These are phyloP conservation scores for Chionis minor DNA, from an alignment of 2,113 vertebrate species.

Conservation along the genomic window DNA sequence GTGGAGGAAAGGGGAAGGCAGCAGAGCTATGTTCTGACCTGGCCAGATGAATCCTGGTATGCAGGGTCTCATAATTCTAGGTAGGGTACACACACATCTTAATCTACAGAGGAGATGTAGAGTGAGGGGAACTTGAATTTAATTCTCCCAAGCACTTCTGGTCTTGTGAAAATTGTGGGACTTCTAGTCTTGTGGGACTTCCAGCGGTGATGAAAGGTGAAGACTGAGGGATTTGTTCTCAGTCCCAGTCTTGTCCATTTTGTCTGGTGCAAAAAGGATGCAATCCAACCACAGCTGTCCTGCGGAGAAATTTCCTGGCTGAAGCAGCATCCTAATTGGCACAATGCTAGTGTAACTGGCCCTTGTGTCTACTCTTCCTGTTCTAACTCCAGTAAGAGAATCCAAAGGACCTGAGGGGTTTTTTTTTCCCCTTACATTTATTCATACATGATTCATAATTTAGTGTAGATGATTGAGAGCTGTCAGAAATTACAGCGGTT, in stretches of 20 bases:
- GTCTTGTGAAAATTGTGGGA: neutral
- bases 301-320: neutral
- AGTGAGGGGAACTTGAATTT: neutral
- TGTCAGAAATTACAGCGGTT: neutral
- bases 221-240: neutral
- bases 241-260: neutral
- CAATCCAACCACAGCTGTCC: neutral
- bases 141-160: neutral
- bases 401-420: fast-evolving
- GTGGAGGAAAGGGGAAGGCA: neutral
- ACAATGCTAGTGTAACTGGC: neutral
- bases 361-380: neutral
- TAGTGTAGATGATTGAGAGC: neutral
- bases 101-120: neutral
- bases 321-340: neutral
- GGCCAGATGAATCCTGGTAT: neutral
- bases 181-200: too few relatives aligned
- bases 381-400: neutral
- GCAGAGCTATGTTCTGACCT: neutral
- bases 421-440: neutral
- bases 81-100: neutral
- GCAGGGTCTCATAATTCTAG: neutral
- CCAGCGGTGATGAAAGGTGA: neutral
- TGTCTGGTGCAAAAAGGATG: neutral
- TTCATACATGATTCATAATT: neutral